Evolutionary conservation across 2,113 vertebrate species (phyloP).

Genomic region (Serinus canaria): DNA sequence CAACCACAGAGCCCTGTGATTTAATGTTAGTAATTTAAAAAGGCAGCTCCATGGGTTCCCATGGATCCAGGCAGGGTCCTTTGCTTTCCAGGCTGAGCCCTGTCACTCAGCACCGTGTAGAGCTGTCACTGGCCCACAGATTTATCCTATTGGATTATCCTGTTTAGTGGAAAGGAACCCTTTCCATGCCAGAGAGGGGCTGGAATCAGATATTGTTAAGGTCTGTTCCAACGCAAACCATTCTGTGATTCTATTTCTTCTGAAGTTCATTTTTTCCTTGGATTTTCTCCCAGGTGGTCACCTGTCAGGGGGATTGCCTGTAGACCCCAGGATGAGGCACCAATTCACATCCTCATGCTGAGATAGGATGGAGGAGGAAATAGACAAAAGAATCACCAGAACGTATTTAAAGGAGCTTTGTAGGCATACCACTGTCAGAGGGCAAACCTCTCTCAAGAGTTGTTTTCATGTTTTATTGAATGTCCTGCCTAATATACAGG

Average conservation of each 20-base stretch:
- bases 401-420: background rate
- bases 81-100: background rate
- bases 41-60: background rate
- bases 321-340: background rate
- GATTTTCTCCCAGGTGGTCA: background rate
- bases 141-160: background rate
- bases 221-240: background rate
- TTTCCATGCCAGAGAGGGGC: background rate
- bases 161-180: background rate
- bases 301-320: too few relatives aligned
- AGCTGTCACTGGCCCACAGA: background rate
- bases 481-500: background rate
- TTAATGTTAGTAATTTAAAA: background rate
- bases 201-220: background rate
- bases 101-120: background rate
- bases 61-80: background rate
- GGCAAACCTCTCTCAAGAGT: rapidly evolving
- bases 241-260: background rate
- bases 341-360: background rate
- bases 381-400: background rate
- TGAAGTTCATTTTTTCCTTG: background rate
- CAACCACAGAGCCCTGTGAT: background rate
- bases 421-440: background rate
- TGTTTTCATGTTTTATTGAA: background rate
- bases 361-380: background rate